Conservation (phyloP, 2,888 invertebrate genomes). For the Lingula anatina region DNA sequence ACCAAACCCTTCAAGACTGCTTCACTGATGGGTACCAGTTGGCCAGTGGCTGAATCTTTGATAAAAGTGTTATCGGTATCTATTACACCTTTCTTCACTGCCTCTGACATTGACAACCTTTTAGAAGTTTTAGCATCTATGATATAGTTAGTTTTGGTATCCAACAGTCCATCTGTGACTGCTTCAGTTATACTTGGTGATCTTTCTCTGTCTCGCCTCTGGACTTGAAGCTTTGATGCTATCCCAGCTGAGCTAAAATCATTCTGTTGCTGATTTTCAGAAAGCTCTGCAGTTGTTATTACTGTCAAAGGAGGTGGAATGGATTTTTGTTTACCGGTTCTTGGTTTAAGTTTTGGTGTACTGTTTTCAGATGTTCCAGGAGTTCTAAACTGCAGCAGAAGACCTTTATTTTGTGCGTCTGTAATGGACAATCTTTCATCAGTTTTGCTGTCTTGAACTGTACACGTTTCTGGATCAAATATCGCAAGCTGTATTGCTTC, state of each 20-base stretch:
- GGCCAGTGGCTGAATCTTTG: neutral
- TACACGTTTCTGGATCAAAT: slow-evolving; percentile 65
- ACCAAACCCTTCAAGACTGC: slow-evolving; percentile 63
- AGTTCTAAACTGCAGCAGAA: too few species aligned
- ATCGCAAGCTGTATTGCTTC: slow-evolving; percentile 74
- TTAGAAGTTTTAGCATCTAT: slow-evolving; percentile 14
- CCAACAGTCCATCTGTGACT: slow-evolving; percentile 55
- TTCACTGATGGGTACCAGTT: neutral
- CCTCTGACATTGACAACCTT: slow-evolving; percentile 53
- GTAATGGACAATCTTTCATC: slow-evolving; percentile 32
- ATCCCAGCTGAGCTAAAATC: too few species aligned
- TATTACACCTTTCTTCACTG: slow-evolving; percentile 59
- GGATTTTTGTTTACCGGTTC: too few species aligned
- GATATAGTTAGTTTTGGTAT: slow-evolving; percentile 67
- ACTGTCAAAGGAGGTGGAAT: too few species aligned
- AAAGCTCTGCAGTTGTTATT: too few species aligned
- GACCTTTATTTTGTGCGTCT: slow-evolving; percentile 16
- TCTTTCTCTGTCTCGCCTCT: too few species aligned
- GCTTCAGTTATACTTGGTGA: too few species aligned
- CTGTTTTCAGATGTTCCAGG: too few species aligned
- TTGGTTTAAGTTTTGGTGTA: too few species aligned
- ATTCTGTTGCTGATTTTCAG: too few species aligned
- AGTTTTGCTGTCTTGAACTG: slow-evolving; percentile 43
- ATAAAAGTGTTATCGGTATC: slow-evolving; percentile 61
- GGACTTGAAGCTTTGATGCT: too few species aligned